Conservation (phyloP, 2,888 invertebrate species). For the Trichogramma dendrolimi region DNA sequence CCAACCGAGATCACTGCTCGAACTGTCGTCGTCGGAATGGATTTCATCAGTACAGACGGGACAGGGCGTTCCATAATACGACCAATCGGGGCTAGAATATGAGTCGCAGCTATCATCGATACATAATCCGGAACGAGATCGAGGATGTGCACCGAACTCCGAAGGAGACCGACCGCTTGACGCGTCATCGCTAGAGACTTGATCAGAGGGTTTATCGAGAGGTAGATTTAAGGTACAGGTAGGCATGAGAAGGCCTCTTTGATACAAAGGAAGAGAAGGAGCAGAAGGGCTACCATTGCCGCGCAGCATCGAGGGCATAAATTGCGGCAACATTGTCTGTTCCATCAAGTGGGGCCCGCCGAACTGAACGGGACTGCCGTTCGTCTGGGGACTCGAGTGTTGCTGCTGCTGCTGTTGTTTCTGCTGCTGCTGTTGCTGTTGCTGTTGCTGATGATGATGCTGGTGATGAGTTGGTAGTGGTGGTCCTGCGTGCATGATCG, state of each 20-base stretch:
- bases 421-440: conserved; percentile 28
- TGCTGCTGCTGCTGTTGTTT: conserved; percentile 32
- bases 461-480: conserved; percentile 25
- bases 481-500: background rate
- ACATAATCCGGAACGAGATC: too few relatives aligned
- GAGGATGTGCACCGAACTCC: too few relatives aligned
- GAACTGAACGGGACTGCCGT: conserved; percentile 38
- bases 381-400: conserved; percentile 29
- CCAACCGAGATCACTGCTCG: too few relatives aligned
- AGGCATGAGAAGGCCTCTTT: background rate
- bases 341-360: conserved; percentile 40
- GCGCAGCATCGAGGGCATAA: conserved; percentile 47
- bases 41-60: too few relatives aligned
- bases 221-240: background rate
- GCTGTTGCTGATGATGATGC: conserved; percentile 25
- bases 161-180: background rate
- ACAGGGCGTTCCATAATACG: too few relatives aligned
- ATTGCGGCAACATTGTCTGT: conserved; percentile 40
- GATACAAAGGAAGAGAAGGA: too few relatives aligned
- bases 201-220: background rate
- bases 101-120: too few relatives aligned
- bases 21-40: too few relatives aligned
- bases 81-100: too few relatives aligned
- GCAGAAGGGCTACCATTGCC: conserved; percentile 44
- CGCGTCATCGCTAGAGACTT: too few relatives aligned